Conservation (phyloP, 2,888 invertebrate species). For the Napeogenes sylphis region DNA sequence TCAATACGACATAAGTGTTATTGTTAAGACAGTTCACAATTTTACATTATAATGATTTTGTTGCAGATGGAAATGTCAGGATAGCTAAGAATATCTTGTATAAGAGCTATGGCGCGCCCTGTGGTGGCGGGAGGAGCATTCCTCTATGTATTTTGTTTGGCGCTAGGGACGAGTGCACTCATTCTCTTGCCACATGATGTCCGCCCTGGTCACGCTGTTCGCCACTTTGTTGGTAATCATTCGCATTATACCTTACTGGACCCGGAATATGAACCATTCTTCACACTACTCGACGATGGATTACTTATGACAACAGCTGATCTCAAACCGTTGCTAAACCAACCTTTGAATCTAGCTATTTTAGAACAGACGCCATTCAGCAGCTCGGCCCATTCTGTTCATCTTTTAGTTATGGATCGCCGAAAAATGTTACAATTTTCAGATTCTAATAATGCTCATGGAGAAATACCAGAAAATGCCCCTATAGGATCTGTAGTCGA, state of each 20-base stretch:
- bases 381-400: slow-evolving; percentile 87
- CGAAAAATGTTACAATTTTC: slow-evolving; percentile 89
- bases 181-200: slow-evolving; percentile 92
- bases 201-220: slow-evolving; percentile 92
- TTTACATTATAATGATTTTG: slow-evolving; percentile 25
- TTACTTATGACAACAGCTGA: slow-evolving; percentile 94
- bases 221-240: slow-evolving; percentile 82
- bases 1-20: background rate
- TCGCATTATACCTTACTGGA: slow-evolving; percentile 80
- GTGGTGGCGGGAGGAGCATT: slow-evolving; percentile 63
- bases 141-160: slow-evolving; percentile 59
- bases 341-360: slow-evolving; percentile 88
- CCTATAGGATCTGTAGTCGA: slow-evolving; percentile 84
- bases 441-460: slow-evolving; percentile 78
- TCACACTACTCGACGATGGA: slow-evolving; percentile 91
- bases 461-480: slow-evolving; percentile 87
- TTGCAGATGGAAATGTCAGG: slow-evolving; percentile 68
- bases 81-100: slow-evolving; percentile 45
- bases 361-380: slow-evolving; percentile 88
- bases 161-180: slow-evolving; percentile 57
- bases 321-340: slow-evolving; percentile 87
- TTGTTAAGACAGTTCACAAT: background rate
- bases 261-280: slow-evolving; percentile 89
- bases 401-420: slow-evolving; percentile 89
- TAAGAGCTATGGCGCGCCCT: slow-evolving; percentile 58